Evolutionary conservation across 2,797 vertebrate genomes (phyloP).

Genomic region (Enteromius thamalakanensis): DNA sequence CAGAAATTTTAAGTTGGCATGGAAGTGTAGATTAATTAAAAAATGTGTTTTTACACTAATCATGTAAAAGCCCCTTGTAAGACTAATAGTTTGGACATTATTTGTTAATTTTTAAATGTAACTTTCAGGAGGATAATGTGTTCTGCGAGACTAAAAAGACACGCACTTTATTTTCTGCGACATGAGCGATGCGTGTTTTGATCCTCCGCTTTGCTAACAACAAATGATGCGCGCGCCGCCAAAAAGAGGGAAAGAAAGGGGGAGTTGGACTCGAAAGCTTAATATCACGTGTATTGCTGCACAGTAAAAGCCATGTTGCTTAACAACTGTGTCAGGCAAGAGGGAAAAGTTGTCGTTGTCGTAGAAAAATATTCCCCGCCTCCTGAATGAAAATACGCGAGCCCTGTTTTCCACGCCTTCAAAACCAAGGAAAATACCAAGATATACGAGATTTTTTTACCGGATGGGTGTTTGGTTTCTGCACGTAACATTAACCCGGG

Average conservation of each 20-base stretch:
- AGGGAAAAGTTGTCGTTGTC: slow-evolving; percentile 27
- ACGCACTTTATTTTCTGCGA: too few relatives aligned
- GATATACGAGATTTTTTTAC: slow-evolving; percentile 28
- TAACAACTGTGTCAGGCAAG: slow-evolving; percentile 39
- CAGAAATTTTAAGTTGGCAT: background rate
- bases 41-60: background rate
- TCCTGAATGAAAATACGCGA: background rate
- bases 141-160: background rate
- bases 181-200: background rate
- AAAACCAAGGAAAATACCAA: slow-evolving; percentile 16
- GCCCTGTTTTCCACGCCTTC: slow-evolving; percentile 43
- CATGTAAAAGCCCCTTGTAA: background rate
- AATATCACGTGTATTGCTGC: slow-evolving; percentile 31
- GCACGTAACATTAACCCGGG: background rate
- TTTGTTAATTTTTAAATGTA: background rate
- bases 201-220: background rate
- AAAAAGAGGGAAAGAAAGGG: background rate
- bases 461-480: slow-evolving; percentile 16
- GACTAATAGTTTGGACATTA: background rate
- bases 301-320: slow-evolving; percentile 34
- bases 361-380: slow-evolving; percentile 22
- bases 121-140: background rate
- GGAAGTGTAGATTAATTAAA: background rate
- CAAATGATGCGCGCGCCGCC: background rate
- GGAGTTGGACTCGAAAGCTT: background rate